Evolutionary conservation across 2,888 invertebrate species (phyloP).

Genomic region (Mesoligia furuncula): DNA sequence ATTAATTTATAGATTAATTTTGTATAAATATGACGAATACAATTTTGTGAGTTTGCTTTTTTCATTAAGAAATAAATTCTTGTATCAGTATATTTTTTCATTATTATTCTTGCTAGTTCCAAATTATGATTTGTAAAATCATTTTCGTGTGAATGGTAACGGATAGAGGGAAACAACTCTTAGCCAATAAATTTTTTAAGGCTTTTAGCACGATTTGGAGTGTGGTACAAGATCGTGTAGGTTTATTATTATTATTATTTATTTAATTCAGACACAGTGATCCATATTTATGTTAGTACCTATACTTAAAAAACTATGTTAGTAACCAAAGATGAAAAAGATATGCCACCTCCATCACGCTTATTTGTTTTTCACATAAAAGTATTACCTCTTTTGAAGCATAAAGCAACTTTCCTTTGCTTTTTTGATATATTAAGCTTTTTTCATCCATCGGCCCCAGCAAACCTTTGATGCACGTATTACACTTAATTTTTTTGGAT

Average conservation of each 20-base stretch:
- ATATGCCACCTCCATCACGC: too few species aligned
- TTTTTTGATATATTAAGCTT: conserved; percentile 1
- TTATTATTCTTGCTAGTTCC: background rate
- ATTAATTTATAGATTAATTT: too few species aligned
- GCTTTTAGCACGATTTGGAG: background rate
- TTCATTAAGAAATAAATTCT: conserved; percentile 6
- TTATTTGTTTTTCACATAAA: conserved; percentile 18
- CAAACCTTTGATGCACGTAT: conserved; percentile 6
- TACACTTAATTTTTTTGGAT: background rate
- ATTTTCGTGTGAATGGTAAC: conserved; percentile 7
- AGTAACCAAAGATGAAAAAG: too few species aligned
- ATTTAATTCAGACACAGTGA: too few species aligned
- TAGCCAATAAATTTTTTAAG: background rate
- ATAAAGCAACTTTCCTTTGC: conserved; percentile 3
- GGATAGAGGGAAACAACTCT: background rate
- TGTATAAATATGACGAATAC: conserved; percentile 6
- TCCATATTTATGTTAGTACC: too few species aligned
- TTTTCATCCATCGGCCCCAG: conserved; percentile 2
- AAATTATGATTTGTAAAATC: conserved; percentile 17
- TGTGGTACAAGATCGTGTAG: conserved; percentile 11
- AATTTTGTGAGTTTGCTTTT: background rate
- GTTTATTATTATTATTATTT: conserved; percentile 7
- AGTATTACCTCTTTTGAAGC: conserved; percentile 1
- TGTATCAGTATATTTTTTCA: background rate
- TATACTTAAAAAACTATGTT: too few species aligned